Evolutionary conservation across 1,140 invertebrate genomes (phyloP), one percentile per base, ranked within the genome.

Genomic region (Tetragnatha versicolor): DNA sequence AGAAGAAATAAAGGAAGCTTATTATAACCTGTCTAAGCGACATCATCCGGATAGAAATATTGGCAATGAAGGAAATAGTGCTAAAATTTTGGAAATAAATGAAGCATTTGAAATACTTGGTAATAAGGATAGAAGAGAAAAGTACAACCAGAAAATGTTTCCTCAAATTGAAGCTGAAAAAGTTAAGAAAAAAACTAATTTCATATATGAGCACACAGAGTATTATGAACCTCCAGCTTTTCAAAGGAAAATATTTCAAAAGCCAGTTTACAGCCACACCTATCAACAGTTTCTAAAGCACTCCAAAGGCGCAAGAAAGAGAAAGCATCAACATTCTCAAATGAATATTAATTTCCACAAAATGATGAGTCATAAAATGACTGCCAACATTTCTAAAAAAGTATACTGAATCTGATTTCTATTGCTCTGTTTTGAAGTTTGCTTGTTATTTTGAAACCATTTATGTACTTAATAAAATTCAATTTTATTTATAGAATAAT

Each of bases 21-120:
- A 96, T 85, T 97, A 96, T 82, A 90, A 91, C 83, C 84, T 96
- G 31, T 94, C 94, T 0, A 95, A 93, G 87, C 72, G 90, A 22
- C 94, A 93, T 86, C 96, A 98, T 88, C 96, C 96, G 0, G 96
- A 98, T 84, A 89, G 88, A 81, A 95, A 93, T 83, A 87, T 88
- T 78, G 88, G 88, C 80, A 89, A 90, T 55, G 87, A 86, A 82
- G 84, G 86, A 82, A 84, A 86, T 51, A 88, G 89, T 25, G 85
- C 88, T 60, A 92, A 91, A 82, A 97, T 97, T 86, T 89, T 91
- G 78, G 88, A 92, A 81, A 91, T 97, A 27, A 90, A 89, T 5
- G 90, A 92, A 80, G 95, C 95, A 0, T 98, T 97, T 85, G 92
- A 96, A 87, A 87, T 95, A 2, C 86, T 97, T 51, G 91, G 94